Evolutionary conservation across 2,113 vertebrate species (phyloP).

Genomic region (Pseudonaja textilis): DNA sequence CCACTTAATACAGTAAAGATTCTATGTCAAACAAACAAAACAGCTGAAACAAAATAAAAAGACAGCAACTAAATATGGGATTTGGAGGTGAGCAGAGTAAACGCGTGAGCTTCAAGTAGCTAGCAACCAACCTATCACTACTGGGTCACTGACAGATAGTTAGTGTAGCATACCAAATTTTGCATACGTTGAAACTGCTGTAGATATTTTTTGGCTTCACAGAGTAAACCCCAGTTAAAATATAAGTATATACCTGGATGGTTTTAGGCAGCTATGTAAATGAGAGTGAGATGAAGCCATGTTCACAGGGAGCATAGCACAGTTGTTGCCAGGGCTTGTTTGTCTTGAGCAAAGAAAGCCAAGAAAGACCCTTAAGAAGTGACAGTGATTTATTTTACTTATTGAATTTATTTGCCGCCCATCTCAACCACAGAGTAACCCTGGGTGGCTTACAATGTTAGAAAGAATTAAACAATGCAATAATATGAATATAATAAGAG

Average conservation of each 20-base stretch:
- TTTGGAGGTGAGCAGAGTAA: not conserved
- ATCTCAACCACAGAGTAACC: not conserved
- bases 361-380: not conserved
- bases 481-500: not conserved
- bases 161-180: not conserved
- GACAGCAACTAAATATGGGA: not conserved
- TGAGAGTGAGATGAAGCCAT: not conserved
- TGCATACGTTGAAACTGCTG: not conserved
- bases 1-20: not conserved
- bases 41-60: not conserved
- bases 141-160: not conserved
- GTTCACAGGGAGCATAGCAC: not conserved
- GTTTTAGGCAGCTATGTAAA: not conserved
- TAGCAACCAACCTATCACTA: not conserved
- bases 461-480: not conserved
- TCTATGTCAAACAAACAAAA: not conserved
- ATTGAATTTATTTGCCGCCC: not conserved
- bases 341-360: not conserved
- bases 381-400: not conserved
- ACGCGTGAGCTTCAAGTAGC: not conserved
- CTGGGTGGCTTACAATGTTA: not conserved
- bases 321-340: not conserved
- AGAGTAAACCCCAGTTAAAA: not conserved
- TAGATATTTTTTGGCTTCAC: not conserved
- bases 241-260: not conserved